These are phyloP conservation scores for Solenopsis fugax DNA, from an alignment of 1,140 invertebrate species.

Conservation along the genomic window DNA sequence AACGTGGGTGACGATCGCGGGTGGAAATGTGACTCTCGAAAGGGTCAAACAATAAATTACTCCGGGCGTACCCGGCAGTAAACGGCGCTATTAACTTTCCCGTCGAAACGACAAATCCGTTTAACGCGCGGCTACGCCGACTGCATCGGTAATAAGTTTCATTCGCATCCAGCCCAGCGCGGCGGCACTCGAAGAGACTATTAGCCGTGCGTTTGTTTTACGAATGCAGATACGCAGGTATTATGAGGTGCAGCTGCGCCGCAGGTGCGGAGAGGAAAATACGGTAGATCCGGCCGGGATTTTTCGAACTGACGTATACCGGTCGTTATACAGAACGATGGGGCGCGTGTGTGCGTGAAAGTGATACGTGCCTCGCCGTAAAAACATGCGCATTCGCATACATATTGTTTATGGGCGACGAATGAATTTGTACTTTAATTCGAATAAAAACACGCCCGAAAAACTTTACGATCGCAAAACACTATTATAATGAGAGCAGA, in stretches of 20 bases:
- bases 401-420: constrained; percentile 9
- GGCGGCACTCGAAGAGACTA: constrained; percentile 52
- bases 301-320: constrained; percentile 47
- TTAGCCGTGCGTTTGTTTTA: constrained; percentile 65
- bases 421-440: constrained; percentile 39
- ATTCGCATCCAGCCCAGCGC: constrained; percentile 53
- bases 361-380: constrained; percentile 13
- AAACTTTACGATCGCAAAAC: constrained; percentile 31
- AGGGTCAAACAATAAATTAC: constrained; percentile 72
- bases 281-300: constrained; percentile 61
- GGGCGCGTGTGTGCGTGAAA: neutral
- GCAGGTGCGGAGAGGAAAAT: constrained; percentile 53
- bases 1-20: constrained; percentile 46
- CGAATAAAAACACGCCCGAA: neutral
- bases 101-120: constrained; percentile 72
- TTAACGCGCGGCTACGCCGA: constrained; percentile 62
- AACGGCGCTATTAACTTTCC: constrained; percentile 72
- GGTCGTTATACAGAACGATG: neutral
- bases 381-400: neutral
- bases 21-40: constrained; percentile 49
- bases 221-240: constrained; percentile 68
- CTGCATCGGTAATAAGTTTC: constrained; percentile 67
- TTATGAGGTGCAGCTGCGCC: constrained; percentile 51
- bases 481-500: neutral
- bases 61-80: constrained; percentile 47